These are phyloP conservation scores for Fissipunctia ypsillon DNA, from an alignment of 2,888 invertebrate species.

Conservation along the genomic window DNA sequence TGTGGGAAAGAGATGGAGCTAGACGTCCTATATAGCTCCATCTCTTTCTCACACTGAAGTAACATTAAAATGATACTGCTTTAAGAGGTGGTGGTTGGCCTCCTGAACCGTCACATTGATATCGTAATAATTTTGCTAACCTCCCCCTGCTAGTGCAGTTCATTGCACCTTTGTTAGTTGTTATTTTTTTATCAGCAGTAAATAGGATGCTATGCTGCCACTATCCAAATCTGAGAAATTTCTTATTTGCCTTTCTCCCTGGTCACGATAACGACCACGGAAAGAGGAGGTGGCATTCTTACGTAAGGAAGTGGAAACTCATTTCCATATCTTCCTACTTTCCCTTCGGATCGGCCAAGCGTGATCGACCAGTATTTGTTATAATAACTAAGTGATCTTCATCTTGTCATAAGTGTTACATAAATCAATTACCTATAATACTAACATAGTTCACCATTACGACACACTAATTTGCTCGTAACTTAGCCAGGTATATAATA, in stretches of 20 bases:
- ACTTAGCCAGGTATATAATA: too few species aligned
- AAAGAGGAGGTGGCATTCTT: slow-evolving; percentile 17
- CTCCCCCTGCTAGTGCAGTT: not conserved
- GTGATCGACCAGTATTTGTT: not conserved
- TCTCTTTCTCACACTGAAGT: too few species aligned
- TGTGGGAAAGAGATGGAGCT: too few species aligned
- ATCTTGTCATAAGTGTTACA: not conserved
- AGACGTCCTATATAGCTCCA: too few species aligned
- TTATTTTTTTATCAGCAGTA: not conserved
- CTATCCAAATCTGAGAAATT: not conserved
- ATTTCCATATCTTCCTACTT: slow-evolving; percentile 47
- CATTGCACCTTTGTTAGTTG: not conserved
- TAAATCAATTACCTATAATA: not conserved
- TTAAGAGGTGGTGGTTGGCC: too few species aligned
- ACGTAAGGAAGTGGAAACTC: slow-evolving; percentile 29
- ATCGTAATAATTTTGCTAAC: not conserved
- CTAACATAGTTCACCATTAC: not conserved
- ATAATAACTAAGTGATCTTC: not conserved
- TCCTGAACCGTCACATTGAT: not conserved
- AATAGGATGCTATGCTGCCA: not conserved
- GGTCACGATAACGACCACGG: slow-evolving; percentile 5
- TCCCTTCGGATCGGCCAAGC: slow-evolving; percentile 23
- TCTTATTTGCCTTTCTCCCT: not conserved
- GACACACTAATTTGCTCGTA: slow-evolving; percentile 7
- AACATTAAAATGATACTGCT: too few species aligned